Evolutionary conservation across 2,888 invertebrate genomes (phyloP), one percentile per base, ranked within the genome.

Genomic region (Rhopalosiphum nymphaeae): DNA sequence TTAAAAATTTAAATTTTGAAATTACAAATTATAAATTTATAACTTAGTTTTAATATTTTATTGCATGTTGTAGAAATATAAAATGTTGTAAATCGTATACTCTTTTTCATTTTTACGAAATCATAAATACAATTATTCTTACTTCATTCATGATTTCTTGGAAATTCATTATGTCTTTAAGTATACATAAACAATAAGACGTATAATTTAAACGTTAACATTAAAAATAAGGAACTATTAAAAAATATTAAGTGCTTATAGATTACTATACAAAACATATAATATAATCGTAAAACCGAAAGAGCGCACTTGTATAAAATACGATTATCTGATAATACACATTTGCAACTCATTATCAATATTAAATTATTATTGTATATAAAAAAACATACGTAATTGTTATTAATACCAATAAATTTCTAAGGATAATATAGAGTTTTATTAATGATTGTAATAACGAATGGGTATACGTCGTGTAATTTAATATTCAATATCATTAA

Each of bases 401-500:
- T 89, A 89, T 89, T 21, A 61, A 36, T 91, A 36, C 29, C 78
- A 42, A 91, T 84, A 91, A 78, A 91, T 49, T 49, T 1, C 25
- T 49, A 49, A 49, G 13, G 91, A n/a, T n/a, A 78, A 91, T 42
- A 42, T 53, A 84, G 42, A 67, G 11, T 61, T 90, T n/a, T 67
- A 90, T 78, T 36, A 78, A 78, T 91, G n/a, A 90, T 78, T 84
- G 91, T 78, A 53, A 91, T 78, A 91, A 91, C 7, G 25, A 42
- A 91, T 84, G 53, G 78, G n/a, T 61, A 36, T 53, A 29, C 16
- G 16, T 0, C 16, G 16, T 0, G 25, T 67, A 36, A 91, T 91
- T 91, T 84, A 91, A 46, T 46, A 46, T 7, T 46, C 7, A 67
- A 67, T 67, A 67, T 1, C 16, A 16, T 67, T 67, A 7, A 36